These are phyloP conservation scores for Acanthosepion lycidas DNA, from an alignment of 2,888 invertebrate genomes.

Conservation along the genomic window DNA sequence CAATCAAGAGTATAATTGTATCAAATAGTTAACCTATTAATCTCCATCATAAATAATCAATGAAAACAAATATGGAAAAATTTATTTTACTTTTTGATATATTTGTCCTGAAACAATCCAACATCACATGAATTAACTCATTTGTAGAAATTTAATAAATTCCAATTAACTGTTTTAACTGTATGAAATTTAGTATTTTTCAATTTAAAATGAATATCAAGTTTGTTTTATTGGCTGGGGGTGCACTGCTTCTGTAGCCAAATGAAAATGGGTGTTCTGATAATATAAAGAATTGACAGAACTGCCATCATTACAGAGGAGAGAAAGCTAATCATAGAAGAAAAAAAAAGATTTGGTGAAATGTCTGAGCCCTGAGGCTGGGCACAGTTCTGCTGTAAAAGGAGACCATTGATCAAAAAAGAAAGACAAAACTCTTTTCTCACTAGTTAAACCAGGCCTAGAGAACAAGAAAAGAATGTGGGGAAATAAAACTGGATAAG, in stretches of 20 bases:
- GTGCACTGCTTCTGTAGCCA: not conserved
- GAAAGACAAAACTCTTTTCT: not conserved
- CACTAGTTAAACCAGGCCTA: not conserved
- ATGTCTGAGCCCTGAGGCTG: not conserved
- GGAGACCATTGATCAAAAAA: not conserved
- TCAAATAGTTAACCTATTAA: not conserved
- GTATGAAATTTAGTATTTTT: not conserved
- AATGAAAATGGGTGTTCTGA: not conserved
- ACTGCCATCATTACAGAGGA: not conserved
- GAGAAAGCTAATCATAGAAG: not conserved
- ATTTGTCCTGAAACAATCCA: not conserved
- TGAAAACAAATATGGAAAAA: not conserved
- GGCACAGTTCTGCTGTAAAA: not conserved
- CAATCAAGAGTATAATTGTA: conserved; percentile 1
- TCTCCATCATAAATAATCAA: not conserved
- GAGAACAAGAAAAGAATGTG: not conserved
- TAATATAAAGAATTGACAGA: not conserved
- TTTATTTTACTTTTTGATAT: not conserved
- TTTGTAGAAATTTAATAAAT: not conserved
- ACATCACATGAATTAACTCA: not conserved
- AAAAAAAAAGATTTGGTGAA: not conserved
- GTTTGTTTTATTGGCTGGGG: not conserved
- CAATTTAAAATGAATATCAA: not conserved
- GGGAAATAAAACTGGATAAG: not conserved
- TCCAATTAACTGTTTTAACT: not conserved